These are phyloP conservation scores for Leptinotarsa rubiginosa DNA, from an alignment of 2,888 invertebrate genomes.

Conservation along the genomic window DNA sequence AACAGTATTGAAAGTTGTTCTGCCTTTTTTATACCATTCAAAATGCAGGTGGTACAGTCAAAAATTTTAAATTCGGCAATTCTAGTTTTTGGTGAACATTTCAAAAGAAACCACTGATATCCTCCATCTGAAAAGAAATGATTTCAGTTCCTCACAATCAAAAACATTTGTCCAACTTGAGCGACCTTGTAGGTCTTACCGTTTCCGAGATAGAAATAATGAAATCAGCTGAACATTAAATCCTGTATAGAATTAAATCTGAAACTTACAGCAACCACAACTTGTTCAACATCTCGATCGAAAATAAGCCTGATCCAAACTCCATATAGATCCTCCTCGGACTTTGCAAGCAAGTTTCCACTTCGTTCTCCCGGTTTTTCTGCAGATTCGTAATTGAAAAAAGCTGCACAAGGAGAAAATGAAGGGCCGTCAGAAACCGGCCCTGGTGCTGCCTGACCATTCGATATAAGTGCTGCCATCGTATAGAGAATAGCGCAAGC, in stretches of 20 bases:
- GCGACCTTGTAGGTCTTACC: too few relatives aligned
- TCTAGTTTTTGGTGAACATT: too few relatives aligned
- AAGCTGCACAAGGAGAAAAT: slow-evolving; percentile 55
- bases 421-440: not conserved
- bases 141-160: too few relatives aligned
- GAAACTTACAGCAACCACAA: slow-evolving; percentile 51
- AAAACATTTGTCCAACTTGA: too few relatives aligned
- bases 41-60: too few relatives aligned
- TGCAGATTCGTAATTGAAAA: slow-evolving; percentile 52
- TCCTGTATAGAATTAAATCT: not conserved
- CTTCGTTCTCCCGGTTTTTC: slow-evolving; percentile 50
- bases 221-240: too few relatives aligned
- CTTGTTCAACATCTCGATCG: slow-evolving; percentile 44
- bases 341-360: slow-evolving; percentile 50
- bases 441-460: slow-evolving; percentile 3
- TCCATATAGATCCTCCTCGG: slow-evolving; percentile 54
- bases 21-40: too few relatives aligned
- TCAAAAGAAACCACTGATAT: too few relatives aligned
- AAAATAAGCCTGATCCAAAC: slow-evolving; percentile 57
- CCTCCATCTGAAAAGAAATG: too few relatives aligned
- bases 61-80: too few relatives aligned
- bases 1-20: too few relatives aligned
- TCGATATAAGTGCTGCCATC: slow-evolving; percentile 42
- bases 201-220: not conserved
- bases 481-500: slow-evolving; percentile 20